These are phyloP conservation scores for Eonycteris spelaea DNA, from an alignment of 2,113 vertebrate species.

Conservation along the genomic window DNA sequence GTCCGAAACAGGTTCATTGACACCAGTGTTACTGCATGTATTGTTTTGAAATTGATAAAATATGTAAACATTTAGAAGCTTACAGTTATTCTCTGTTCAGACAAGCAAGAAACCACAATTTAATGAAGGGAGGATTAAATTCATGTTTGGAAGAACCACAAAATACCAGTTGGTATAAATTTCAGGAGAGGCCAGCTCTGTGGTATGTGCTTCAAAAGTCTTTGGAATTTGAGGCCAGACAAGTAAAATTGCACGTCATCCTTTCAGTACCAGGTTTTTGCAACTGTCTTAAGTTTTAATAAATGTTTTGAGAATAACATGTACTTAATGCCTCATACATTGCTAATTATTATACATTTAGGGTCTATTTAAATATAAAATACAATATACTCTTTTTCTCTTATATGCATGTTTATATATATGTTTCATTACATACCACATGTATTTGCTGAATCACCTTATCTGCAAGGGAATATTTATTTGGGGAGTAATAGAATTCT, in stretches of 20 bases:
- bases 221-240: not conserved
- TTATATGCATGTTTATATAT: not conserved
- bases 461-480: constrained; percentile 15
- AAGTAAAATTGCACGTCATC: not conserved
- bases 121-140: not conserved
- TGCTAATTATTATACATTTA: not conserved
- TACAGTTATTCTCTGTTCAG: not conserved
- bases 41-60: not conserved
- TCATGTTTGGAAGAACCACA: not conserved
- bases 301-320: not conserved
- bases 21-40: not conserved
- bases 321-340: not conserved
- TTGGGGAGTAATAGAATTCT: constrained; percentile 21
- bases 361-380: not conserved
- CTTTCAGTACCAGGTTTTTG: constrained; percentile 32
- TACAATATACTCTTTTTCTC: not conserved
- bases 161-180: not conserved
- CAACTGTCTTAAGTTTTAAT: not conserved
- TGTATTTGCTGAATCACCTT: constrained; percentile 16
- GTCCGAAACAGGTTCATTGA: not conserved
- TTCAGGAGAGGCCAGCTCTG: not conserved
- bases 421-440: not conserved
- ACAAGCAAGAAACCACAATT: not conserved
- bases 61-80: not conserved
- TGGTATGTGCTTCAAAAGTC: not conserved